Conservation (phyloP, 2,888 invertebrate genomes). For the Metopia argyrocephala region DNA sequence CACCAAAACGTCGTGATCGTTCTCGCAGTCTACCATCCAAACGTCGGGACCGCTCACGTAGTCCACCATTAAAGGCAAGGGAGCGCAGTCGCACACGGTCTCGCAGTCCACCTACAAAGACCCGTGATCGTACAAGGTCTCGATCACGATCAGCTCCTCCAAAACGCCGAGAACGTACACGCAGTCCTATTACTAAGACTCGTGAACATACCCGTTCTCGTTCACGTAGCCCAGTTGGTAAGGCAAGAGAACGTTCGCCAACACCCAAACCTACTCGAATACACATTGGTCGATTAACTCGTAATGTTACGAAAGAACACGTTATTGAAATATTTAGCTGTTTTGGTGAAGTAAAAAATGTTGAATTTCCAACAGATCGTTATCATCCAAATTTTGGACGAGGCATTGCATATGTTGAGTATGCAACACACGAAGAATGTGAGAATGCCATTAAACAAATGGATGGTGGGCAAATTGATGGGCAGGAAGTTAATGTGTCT, state of each 20-base stretch:
- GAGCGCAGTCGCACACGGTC: slow-evolving; percentile 67
- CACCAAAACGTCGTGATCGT: slow-evolving; percentile 66
- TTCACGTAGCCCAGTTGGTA: slow-evolving; percentile 86
- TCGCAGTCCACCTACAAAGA: slow-evolving; percentile 74
- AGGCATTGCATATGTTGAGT: slow-evolving; percentile 97
- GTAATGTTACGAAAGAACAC: slow-evolving; percentile 95
- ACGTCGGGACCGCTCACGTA: slow-evolving; percentile 66
- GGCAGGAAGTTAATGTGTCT: slow-evolving; percentile 96
- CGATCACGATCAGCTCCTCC: slow-evolving; percentile 70
- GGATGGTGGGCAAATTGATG: slow-evolving; percentile 99
- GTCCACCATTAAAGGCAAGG: slow-evolving; percentile 46
- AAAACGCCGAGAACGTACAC: slow-evolving; percentile 71
- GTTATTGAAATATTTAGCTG: slow-evolving; percentile 94
- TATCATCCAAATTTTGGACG: slow-evolving; percentile 92
- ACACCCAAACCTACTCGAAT: slow-evolving; percentile 95
- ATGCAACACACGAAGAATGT: slow-evolving; percentile 94
- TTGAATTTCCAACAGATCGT: slow-evolving; percentile 94
- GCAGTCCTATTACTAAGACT: slow-evolving; percentile 79
- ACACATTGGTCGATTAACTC: slow-evolving; percentile 93
- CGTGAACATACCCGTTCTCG: slow-evolving; percentile 84
- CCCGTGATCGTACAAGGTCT: slow-evolving; percentile 67
- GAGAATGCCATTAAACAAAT: slow-evolving; percentile 99
- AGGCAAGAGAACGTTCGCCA: slow-evolving; percentile 90
- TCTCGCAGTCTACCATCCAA: slow-evolving; percentile 69
- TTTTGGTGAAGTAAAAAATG: slow-evolving; percentile 90